Conservation (phyloP, 2,113 vertebrate genomes). For the Benitochromis conjunctus region DNA sequence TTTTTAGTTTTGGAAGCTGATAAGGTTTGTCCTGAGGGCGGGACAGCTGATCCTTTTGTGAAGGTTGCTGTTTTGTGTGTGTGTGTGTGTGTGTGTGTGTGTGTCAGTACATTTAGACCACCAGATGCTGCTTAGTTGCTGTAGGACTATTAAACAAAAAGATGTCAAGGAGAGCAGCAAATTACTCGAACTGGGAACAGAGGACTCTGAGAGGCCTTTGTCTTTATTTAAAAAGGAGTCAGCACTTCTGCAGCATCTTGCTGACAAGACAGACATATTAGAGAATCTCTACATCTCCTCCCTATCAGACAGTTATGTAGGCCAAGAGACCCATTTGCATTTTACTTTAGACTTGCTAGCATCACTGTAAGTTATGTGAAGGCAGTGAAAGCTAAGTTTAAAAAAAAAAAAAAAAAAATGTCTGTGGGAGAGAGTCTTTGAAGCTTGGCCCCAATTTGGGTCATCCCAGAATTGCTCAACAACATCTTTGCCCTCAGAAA, state of each 20-base stretch:
- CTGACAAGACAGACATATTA: slow-evolving; percentile 56
- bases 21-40: background rate
- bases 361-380: slow-evolving; percentile 40
- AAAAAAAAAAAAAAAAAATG: background rate
- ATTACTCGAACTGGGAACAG: background rate
- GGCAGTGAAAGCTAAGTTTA: slow-evolving; percentile 16
- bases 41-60: background rate
- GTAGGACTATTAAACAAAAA: background rate
- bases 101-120: background rate
- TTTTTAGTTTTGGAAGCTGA: background rate
- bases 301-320: slow-evolving; percentile 55
- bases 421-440: slow-evolving; percentile 35
- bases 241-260: slow-evolving; percentile 44
- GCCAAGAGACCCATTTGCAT: slow-evolving; percentile 70
- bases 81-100: background rate
- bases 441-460: slow-evolving; percentile 61
- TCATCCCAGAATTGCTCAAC: slow-evolving; percentile 49
- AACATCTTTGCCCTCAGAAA: slow-evolving; percentile 42
- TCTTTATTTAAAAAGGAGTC: slow-evolving; percentile 38
- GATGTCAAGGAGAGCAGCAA: background rate
- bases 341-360: slow-evolving; percentile 35
- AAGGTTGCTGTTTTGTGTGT: background rate
- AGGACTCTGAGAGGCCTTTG: background rate
- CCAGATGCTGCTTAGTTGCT: background rate
- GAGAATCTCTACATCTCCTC: slow-evolving; percentile 50